Evolutionary conservation across 2,888 invertebrate genomes (phyloP).

Genomic region (Cephus pulcher): DNA sequence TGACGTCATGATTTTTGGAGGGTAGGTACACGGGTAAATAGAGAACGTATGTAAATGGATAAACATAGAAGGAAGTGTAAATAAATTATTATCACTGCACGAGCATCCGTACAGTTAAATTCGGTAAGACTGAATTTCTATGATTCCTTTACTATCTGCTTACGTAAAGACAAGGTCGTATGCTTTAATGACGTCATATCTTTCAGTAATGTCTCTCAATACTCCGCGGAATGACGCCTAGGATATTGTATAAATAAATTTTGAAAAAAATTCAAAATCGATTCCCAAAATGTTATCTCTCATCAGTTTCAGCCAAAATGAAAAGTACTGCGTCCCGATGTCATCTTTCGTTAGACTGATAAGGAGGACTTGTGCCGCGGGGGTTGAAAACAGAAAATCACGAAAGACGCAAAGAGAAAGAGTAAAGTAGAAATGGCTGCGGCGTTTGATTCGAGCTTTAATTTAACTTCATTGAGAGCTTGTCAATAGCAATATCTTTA

Average conservation of each 20-base stretch:
- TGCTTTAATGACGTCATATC: neutral
- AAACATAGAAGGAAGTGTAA: neutral
- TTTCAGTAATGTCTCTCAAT: neutral
- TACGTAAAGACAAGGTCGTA: neutral
- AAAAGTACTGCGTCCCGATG: neutral
- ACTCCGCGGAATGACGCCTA: neutral
- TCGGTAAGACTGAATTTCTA: neutral
- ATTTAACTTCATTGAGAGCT: conserved; percentile 58
- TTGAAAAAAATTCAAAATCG: neutral
- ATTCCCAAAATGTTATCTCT: neutral
- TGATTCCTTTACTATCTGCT: neutral
- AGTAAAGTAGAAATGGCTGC: neutral
- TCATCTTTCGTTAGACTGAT: neutral
- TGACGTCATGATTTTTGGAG: neutral
- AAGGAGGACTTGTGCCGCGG: neutral
- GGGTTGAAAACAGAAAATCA: neutral
- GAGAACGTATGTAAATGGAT: neutral
- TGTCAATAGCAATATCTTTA: conserved; percentile 60
- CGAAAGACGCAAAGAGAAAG: neutral
- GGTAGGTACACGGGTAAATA: neutral
- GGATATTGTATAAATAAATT: neutral
- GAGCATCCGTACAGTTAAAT: neutral
- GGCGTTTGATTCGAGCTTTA: conserved; percentile 50
- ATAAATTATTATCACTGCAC: neutral
- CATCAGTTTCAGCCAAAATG: neutral